A percentile compares a stretch with the other conserved stretches of the same genome.
phyloP scores from a whole-genome alignment of 2,113 vertebrate genomes.

The Dicrurus megarhynchus region DNA sequence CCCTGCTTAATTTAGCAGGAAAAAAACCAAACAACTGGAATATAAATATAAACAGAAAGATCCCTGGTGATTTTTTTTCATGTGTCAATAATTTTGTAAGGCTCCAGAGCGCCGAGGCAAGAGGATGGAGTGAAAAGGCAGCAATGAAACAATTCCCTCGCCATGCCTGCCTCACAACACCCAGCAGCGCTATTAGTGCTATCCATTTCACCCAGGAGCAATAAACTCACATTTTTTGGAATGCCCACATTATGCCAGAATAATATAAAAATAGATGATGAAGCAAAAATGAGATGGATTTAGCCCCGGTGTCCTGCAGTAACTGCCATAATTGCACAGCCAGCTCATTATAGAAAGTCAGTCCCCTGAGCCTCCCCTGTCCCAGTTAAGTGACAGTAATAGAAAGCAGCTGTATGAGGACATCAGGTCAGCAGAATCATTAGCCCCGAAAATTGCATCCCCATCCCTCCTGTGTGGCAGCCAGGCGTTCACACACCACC shows the following conservation, averaged over 20 bases:
- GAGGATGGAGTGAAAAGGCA: not conserved
- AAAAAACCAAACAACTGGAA: not conserved
- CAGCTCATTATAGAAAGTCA: not conserved
- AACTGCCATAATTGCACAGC: constrained; percentile 1
- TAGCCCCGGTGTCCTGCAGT: not conserved
- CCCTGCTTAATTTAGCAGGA: not conserved
- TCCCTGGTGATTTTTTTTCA: not conserved
- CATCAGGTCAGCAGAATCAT: constrained; percentile 45
- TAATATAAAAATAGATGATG: constrained; percentile 23
- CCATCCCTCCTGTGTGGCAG: not conserved
- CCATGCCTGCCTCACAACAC: not conserved
- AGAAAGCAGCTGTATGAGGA: constrained; percentile 43
- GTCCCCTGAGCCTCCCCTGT: not conserved
- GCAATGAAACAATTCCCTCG: not conserved
- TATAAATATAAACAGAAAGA: not conserved
- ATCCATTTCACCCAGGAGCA: not conserved
- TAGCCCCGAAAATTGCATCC: constrained; percentile 15
- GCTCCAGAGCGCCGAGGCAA: not conserved
- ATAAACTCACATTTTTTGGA: not conserved
- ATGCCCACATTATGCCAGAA: not conserved
- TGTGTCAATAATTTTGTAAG: not conserved
- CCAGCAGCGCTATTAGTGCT: not conserved
- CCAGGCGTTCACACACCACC: not conserved
- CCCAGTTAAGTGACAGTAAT: constrained; percentile 29
- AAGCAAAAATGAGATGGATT: not conserved